phyloP scores from a whole-genome alignment of 2,113 vertebrate species.

The Columba janthina region DNA sequence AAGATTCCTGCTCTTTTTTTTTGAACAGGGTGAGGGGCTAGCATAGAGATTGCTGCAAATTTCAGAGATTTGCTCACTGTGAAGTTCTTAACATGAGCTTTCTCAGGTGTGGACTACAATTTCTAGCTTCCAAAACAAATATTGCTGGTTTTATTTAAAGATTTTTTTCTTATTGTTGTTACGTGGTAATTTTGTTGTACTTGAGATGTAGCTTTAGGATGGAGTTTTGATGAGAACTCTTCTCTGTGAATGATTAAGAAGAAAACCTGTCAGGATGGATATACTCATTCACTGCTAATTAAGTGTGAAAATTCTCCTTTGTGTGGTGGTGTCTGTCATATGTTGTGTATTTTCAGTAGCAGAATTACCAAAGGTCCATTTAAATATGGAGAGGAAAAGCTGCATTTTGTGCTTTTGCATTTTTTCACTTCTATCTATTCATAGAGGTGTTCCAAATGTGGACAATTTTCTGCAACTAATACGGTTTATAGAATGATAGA shows the following conservation, averaged over 20 bases:
- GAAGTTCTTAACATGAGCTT: not conserved
- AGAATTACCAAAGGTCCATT: not conserved
- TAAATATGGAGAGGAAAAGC: not conserved
- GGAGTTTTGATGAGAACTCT: not conserved
- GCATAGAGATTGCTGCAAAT: not conserved
- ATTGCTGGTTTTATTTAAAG: not conserved
- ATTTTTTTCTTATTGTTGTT: not conserved
- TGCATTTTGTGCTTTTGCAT: not conserved
- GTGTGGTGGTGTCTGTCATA: not conserved
- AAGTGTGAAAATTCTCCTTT: not conserved
- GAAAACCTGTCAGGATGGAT: not conserved
- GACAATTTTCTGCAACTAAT: not conserved
- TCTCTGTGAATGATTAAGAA: not conserved
- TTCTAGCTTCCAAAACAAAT: not conserved
- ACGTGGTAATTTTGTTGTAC: not conserved
- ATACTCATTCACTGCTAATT: not conserved
- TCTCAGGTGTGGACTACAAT: not conserved
- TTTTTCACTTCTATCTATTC: not conserved
- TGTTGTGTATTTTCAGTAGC: not conserved
- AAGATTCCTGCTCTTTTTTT: not conserved
- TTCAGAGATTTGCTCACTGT: not conserved
- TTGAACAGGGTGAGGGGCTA: fast-evolving
- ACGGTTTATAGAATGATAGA: not conserved
- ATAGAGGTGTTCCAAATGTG: not conserved
- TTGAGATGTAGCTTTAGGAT: not conserved